phyloP scores from a whole-genome alignment of 2,888 invertebrate species.

The Cerastis leucographa region DNA sequence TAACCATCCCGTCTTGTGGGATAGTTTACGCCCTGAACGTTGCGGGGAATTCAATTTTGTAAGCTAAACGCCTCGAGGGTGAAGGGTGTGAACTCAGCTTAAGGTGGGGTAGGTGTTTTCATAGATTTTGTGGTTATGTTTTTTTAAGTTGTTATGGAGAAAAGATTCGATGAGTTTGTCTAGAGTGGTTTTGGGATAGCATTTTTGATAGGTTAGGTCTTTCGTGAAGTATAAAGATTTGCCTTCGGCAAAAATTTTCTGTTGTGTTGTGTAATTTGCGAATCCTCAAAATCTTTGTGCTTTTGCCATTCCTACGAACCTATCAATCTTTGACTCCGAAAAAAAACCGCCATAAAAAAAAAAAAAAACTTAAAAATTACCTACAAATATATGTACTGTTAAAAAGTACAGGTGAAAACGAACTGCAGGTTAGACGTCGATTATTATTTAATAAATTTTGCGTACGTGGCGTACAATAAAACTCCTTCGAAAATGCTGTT shows the following conservation, averaged over 20 bases:
- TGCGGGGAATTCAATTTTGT: constrained; percentile 85
- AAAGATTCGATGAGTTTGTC: constrained; percentile 1
- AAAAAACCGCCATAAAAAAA: too few species aligned
- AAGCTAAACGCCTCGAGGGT: constrained; percentile 71
- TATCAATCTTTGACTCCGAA: too few species aligned
- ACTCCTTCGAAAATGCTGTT: constrained; percentile 47
- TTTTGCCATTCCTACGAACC: background rate
- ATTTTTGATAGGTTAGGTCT: background rate
- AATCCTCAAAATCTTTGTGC: background rate
- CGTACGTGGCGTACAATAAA: constrained; percentile 30
- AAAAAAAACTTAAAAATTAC: background rate
- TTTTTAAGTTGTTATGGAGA: constrained; percentile 6
- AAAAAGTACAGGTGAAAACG: constrained; percentile 5
- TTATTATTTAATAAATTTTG: constrained; percentile 51
- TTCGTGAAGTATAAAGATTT: background rate
- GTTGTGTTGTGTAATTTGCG: background rate
- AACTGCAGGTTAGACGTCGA: constrained; percentile 6
- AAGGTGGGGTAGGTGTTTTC: constrained; percentile 48
- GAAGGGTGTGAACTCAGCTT: constrained; percentile 58
- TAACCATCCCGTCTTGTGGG: constrained; percentile 73
- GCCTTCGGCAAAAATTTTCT: background rate
- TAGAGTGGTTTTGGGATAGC: background rate
- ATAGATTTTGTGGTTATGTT: constrained; percentile 31
- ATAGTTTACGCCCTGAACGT: constrained; percentile 84
- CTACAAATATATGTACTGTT: background rate